Conservation (phyloP, 2,797 vertebrate species). For the Salarias fasciatus region DNA sequence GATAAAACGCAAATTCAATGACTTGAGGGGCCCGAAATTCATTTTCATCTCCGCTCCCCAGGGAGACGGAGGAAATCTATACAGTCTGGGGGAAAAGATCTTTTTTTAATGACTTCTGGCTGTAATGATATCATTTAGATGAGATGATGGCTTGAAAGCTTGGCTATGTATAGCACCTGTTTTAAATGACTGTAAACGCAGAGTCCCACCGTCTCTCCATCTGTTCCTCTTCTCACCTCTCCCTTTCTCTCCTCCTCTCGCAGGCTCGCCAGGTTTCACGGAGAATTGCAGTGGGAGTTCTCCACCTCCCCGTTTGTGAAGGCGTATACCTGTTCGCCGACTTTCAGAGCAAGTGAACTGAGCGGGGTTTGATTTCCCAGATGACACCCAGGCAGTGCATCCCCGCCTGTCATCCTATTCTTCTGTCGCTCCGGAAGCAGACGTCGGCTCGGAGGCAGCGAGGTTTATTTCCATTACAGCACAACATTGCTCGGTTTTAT, state of each 20-base stretch:
- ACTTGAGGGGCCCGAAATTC: conserved; percentile 70
- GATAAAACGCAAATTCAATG: conserved; percentile 74
- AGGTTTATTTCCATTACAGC: conserved; percentile 69
- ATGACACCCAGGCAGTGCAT: conserved; percentile 62
- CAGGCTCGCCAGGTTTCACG: conserved; percentile 49
- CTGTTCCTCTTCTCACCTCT: conserved; percentile 80
- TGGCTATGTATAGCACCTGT: conserved; percentile 72
- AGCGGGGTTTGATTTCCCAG: conserved; percentile 79
- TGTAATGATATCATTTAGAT: conserved; percentile 69
- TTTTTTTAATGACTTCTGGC: conserved; percentile 69
- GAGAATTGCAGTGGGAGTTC: conserved; percentile 76
- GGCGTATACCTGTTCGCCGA: conserved; percentile 68
- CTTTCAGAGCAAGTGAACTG: conserved; percentile 70
- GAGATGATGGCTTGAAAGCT: conserved; percentile 60
- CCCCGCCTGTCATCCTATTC: conserved; percentile 72
- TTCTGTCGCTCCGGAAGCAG: conserved; percentile 53
- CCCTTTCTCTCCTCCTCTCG: conserved; percentile 50
- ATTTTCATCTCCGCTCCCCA: conserved; percentile 62
- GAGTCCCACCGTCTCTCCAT: conserved; percentile 74
- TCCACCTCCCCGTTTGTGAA: conserved; percentile 67
- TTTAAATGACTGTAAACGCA: conserved; percentile 69
- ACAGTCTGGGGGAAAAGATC: conserved; percentile 43
- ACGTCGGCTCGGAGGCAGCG: conserved; percentile 56
- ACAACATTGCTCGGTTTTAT: conserved; percentile 59
- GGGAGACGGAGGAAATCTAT: conserved; percentile 59